Evolutionary conservation across 2,797 vertebrate genomes (phyloP).

Genomic region (Pangasius djambal): DNA sequence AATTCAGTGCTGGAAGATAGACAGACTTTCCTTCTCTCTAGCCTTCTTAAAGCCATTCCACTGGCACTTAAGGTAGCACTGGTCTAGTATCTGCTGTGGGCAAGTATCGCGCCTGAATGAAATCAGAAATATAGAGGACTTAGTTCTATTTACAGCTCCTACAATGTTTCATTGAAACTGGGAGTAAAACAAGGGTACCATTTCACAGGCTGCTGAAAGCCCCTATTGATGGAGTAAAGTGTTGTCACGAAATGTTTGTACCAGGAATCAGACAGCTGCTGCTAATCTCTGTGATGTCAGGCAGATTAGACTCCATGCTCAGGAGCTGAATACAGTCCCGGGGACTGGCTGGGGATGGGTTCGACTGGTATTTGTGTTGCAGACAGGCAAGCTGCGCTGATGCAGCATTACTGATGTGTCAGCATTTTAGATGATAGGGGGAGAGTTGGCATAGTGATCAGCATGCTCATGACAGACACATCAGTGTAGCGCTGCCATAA

Average conservation of each 20-base stretch:
- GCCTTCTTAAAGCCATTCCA: neutral
- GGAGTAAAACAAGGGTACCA: constrained; percentile 48
- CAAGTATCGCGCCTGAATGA: constrained; percentile 10
- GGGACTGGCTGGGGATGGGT: constrained; percentile 48
- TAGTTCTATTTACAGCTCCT: constrained; percentile 41
- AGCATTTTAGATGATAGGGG: constrained; percentile 47
- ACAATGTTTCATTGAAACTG: constrained; percentile 53
- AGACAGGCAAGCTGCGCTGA: constrained; percentile 35
- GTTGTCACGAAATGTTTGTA: constrained; percentile 57
- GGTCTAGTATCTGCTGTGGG: constrained; percentile 4
- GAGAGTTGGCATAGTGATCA: constrained; percentile 38
- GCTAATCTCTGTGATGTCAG: constrained; percentile 59
- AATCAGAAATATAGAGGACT: constrained; percentile 33
- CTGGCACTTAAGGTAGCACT: neutral
- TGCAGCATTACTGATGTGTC: constrained; percentile 57
- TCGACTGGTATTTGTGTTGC: constrained; percentile 55
- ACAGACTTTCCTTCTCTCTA: constrained; percentile 28
- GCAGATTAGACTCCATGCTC: constrained; percentile 51
- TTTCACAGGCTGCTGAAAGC: constrained; percentile 52
- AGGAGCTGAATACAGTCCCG: constrained; percentile 33
- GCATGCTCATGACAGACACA: constrained; percentile 34
- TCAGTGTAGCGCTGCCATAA: neutral
- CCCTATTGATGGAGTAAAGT: constrained; percentile 54
- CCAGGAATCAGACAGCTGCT: constrained; percentile 54
- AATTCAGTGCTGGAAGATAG: constrained; percentile 9